Percentiles rank a stretch among this genome's conserved stretches.
Evolutionary conservation across 2,113 vertebrate species (phyloP).

Genomic region (Paratilapia polleni): DNA sequence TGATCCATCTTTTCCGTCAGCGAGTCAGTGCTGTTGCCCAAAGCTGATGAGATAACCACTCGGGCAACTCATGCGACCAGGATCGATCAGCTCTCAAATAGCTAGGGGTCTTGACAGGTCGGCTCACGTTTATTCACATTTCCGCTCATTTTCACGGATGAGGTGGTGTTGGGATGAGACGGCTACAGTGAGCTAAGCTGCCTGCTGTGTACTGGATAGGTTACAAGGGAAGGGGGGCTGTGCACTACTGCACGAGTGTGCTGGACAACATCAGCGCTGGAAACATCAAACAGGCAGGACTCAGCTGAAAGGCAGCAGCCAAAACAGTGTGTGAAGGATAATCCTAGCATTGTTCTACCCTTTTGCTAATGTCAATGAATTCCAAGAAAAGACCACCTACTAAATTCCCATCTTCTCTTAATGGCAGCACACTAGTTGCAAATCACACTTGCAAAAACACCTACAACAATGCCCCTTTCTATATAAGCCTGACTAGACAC

Average conservation of each 20-base stretch:
- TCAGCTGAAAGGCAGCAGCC: neutral
- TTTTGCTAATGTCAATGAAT: neutral
- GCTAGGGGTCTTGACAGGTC: neutral
- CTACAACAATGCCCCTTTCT: neutral
- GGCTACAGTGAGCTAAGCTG: neutral
- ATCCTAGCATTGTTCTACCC: neutral
- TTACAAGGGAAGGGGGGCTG: slow-evolving; percentile 15
- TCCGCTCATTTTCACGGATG: slow-evolving; percentile 35
- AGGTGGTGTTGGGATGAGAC: neutral
- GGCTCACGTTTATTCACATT: slow-evolving; percentile 23
- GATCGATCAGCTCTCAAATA: slow-evolving; percentile 5
- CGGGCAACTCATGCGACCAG: neutral
- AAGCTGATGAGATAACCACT: slow-evolving; percentile 35
- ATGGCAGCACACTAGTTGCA: neutral
- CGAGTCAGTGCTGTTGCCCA: neutral
- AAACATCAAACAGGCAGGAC: neutral
- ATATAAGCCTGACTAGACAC: rapidly evolving
- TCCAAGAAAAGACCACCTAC: neutral
- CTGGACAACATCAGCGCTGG: slow-evolving; percentile 9
- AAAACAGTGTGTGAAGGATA: neutral
- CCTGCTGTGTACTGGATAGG: slow-evolving; percentile 29
- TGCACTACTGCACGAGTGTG: neutral
- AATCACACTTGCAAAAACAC: neutral
- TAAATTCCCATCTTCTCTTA: neutral
- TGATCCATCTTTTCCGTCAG: slow-evolving; percentile 21